Evolutionary conservation across 2,113 vertebrate species (phyloP).

Genomic region (Eptesicus fuscus): DNA sequence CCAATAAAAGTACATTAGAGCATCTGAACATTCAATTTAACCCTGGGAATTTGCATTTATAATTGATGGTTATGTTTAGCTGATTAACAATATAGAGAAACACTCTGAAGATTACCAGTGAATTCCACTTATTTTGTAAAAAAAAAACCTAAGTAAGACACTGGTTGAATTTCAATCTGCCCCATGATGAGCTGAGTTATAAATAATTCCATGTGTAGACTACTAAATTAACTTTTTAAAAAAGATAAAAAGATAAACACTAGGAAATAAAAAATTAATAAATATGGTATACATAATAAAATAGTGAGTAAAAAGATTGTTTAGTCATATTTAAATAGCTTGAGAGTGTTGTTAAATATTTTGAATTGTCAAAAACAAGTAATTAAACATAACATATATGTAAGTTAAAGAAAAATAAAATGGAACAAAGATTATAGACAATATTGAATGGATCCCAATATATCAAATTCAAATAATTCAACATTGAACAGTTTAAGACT

Average conservation of each 20-base stretch:
- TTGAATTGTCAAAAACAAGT: background rate
- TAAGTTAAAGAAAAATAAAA: conserved; percentile 7
- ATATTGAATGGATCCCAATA: background rate
- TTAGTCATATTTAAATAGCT: conserved; percentile 9
- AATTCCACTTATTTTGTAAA: conserved; percentile 75
- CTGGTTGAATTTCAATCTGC: conserved; percentile 69
- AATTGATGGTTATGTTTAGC: conserved; percentile 74
- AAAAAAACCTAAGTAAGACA: conserved; percentile 65
- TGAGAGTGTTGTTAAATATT: background rate
- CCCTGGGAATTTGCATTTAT: conserved; percentile 75
- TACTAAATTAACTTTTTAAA: conserved; percentile 53
- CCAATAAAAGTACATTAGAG: conserved; percentile 69
- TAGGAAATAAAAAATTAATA: conserved; percentile 10
- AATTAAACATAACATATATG: background rate
- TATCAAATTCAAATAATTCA: background rate
- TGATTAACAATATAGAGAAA: conserved; percentile 76
- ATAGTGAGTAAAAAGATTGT: conserved; percentile 8
- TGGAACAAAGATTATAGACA: background rate
- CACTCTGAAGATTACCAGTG: conserved; percentile 72
- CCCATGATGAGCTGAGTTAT: conserved; percentile 28
- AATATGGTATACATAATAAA: background rate
- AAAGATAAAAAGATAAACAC: conserved; percentile 16
- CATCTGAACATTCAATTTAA: conserved; percentile 72
- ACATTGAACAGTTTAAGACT: background rate
- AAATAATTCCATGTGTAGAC: conserved; percentile 26